These are phyloP conservation scores for Minunthozetes semirufus DNA, from an alignment of 2,888 invertebrate species.

Conservation along the genomic window DNA sequence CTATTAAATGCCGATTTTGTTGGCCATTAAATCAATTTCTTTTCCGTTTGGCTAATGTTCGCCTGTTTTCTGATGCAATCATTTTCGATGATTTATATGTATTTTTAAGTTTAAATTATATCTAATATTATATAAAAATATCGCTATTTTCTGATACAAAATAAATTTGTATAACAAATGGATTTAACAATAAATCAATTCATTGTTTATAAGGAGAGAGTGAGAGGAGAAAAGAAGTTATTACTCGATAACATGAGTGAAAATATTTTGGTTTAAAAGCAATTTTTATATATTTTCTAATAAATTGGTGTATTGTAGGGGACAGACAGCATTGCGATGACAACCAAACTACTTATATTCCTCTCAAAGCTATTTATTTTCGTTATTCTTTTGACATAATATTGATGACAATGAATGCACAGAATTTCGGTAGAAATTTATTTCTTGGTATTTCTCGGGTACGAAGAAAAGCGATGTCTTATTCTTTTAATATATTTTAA, in stretches of 20 bases:
- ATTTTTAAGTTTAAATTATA: no score
- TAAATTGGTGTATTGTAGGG: background rate
- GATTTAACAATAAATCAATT: background rate
- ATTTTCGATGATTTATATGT: no score
- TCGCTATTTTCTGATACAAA: background rate
- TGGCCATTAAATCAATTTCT: no score
- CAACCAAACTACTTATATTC: background rate
- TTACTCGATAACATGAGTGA: no score
- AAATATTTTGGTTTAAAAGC: no score
- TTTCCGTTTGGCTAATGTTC: no score
- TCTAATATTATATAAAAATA: background rate
- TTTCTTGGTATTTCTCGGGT: background rate
- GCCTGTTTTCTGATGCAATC: no score
- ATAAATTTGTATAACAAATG: background rate
- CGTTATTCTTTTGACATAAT: slow-evolving; percentile 6
- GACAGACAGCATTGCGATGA: background rate
- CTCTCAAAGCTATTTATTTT: background rate
- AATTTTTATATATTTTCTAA: no score
- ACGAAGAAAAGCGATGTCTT: background rate
- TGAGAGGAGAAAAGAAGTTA: no score
- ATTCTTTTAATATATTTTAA: slow-evolving; percentile 6
- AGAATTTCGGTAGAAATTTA: background rate
- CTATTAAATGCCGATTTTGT: background rate
- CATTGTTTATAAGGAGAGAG: no score
- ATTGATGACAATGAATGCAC: background rate